Evolutionary conservation across 2,797 vertebrate genomes (phyloP), one percentile per base, ranked within the genome.

Genomic region (Pantherophis alleghaniensis): DNA sequence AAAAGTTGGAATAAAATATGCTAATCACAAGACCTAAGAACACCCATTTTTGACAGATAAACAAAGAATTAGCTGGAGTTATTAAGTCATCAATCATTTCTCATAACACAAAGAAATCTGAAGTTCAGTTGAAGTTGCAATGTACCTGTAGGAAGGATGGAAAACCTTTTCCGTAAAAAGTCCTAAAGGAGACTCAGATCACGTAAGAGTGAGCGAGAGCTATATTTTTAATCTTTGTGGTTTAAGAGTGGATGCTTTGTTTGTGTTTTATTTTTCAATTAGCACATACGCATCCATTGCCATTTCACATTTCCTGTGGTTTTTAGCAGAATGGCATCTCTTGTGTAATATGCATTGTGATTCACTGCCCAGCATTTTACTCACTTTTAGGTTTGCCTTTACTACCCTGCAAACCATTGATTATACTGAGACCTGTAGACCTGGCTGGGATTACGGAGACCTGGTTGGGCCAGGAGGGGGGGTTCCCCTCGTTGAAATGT

Each of bases 361-460:
- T 53, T 93, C 79, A 61, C 22, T 96, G 5, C 90, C 92, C 94
- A 89, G 90, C 89, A 92, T 92, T 92, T 92, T 94, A 91, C 93
- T 95, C 95, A 95, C 20, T 94, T 92, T 95, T 95, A 92, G 93
- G 91, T 93, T 95, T 91, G 74, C 90, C 92, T 88, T 90, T 91
- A 93, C 86, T 47, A 51, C 53, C 88, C 86, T 55, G 9, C 53
- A 93, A 63, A 10, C 24, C 91, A 83, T 0, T 74, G 93, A 93
- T 92, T 51, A 95, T 55, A 57, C 90, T 92, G 28, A 63, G 37
- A 37, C 37, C 37, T 42, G 42, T 42, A 42, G 42, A 42, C 42
- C 42, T 42, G 42, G 42, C 42, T 42, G 42, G 42, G 42, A 42
- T 42, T 42, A 42, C 42, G 42, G 42, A 42, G 42, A 42, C 42